These are phyloP conservation scores for Mus pahari DNA, from an alignment of 2,113 vertebrate species.

Conservation along the genomic window DNA sequence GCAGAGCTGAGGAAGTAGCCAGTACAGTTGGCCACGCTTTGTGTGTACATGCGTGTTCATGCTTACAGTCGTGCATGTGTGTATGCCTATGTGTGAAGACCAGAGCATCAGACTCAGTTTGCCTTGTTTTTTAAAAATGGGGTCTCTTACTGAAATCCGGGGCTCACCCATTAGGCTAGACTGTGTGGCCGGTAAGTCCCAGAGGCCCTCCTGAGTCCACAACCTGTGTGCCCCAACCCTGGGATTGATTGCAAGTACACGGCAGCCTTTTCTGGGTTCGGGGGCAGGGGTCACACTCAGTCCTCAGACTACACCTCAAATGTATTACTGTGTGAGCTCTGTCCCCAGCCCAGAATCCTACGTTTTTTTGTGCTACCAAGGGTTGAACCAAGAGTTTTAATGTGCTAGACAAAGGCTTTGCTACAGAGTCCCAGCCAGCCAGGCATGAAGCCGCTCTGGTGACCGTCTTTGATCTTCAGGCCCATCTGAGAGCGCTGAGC, in stretches of 20 bases:
- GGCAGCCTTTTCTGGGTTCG: background rate
- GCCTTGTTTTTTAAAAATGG: background rate
- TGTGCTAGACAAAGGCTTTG: background rate
- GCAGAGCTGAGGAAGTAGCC: background rate
- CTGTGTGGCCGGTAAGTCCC: background rate
- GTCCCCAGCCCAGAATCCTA: background rate
- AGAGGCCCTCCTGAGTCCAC: background rate
- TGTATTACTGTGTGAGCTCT: background rate
- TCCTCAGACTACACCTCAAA: no score
- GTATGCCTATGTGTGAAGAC: background rate
- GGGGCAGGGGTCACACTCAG: no score
- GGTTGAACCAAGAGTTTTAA: background rate
- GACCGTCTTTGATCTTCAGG: background rate
- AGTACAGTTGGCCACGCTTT: fast-evolving
- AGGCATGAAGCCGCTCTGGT: no score
- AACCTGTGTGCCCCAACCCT: background rate
- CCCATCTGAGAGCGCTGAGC: fast-evolving
- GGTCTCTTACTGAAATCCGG: background rate
- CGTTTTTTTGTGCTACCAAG: background rate
- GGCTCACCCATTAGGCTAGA: background rate
- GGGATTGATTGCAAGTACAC: background rate
- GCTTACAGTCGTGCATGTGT: no score
- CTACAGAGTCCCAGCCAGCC: background rate
- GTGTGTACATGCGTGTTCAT: background rate
- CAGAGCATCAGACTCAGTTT: background rate